A percentile compares a stretch with the other conserved stretches of the same genome.
These are phyloP conservation scores for Silurus aristotelis DNA, from an alignment of 2,797 vertebrate species.

Conservation along the genomic window DNA sequence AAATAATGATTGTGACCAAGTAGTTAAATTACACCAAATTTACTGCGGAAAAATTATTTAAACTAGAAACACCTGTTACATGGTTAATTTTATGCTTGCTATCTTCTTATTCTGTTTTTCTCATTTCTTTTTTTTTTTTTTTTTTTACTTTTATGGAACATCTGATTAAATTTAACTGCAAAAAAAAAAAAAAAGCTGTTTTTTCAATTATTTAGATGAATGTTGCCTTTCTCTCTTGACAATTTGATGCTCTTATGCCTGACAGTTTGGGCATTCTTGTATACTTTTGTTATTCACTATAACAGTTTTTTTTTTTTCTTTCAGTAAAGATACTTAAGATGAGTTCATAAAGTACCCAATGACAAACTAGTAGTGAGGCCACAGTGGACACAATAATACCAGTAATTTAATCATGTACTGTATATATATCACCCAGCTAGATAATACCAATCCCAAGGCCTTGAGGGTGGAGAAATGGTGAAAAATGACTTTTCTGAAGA, in stretches of 20 bases:
- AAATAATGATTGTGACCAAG: not conserved
- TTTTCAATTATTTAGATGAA: not conserved
- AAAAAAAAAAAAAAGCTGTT: not conserved
- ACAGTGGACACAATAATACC: conserved; percentile 5
- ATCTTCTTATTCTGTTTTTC: not conserved
- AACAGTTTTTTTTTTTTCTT: not conserved
- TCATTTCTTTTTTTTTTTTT: not conserved
- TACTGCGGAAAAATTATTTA: not conserved
- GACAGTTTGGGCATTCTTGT: not conserved
- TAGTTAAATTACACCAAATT: not conserved
- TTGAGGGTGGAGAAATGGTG: conserved; percentile 59
- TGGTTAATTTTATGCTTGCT: not conserved
- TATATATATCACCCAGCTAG: conserved; percentile 58
- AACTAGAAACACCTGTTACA: not conserved
- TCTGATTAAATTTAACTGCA: conserved; percentile 12
- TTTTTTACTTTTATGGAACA: not conserved
- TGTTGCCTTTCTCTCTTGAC: not conserved
- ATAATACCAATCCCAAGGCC: conserved; percentile 64
- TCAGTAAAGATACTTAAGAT: conserved; percentile 22
- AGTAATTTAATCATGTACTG: conserved; percentile 53
- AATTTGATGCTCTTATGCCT: not conserved
- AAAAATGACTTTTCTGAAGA: conserved; percentile 68
- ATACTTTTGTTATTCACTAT: not conserved
- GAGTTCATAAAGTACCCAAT: not conserved
- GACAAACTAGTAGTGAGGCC: not conserved